These are phyloP conservation scores for Odontocerum albicorne DNA, from an alignment of 2,888 invertebrate species.

Conservation along the genomic window DNA sequence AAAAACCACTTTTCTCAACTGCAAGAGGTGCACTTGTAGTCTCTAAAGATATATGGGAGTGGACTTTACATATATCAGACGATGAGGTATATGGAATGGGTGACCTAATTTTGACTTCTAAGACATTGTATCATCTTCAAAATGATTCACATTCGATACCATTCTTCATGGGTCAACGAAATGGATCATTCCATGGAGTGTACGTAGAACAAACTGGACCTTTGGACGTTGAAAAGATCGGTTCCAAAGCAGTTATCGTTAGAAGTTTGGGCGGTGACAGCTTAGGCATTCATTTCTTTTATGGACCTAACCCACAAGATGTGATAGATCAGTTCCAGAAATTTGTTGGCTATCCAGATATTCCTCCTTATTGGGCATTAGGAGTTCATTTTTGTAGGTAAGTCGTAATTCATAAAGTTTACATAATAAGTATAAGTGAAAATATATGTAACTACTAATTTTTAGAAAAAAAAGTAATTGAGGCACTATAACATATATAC, in stretches of 20 bases:
- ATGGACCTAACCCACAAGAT: constrained; percentile 24
- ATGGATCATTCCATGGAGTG: constrained; percentile 31
- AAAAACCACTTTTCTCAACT: constrained; percentile 27
- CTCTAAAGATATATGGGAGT: constrained; percentile 29
- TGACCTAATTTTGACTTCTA: constrained; percentile 14
- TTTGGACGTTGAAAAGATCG: constrained; percentile 16
- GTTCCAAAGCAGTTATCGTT: constrained; percentile 16
- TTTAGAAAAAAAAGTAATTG: too few species aligned
- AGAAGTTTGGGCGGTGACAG: constrained; percentile 19
- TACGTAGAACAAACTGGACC: constrained; percentile 24
- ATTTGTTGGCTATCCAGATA: constrained; percentile 2
- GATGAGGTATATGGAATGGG: constrained; percentile 29
- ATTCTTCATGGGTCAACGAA: constrained; percentile 28
- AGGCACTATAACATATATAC: too few species aligned
- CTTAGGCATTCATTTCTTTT: constrained; percentile 28
- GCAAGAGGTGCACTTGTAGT: constrained; percentile 29
- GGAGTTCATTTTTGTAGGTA: constrained; percentile 36
- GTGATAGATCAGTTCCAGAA: constrained; percentile 19
- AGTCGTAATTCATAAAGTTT: not conserved
- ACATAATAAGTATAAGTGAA: too few species aligned
- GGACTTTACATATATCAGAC: constrained; percentile 27
- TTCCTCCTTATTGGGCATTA: constrained; percentile 28
- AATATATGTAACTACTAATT: too few species aligned
- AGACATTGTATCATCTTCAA: constrained; percentile 22
- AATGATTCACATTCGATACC: constrained; percentile 8